Percentiles rank a stretch among this genome's conserved stretches.
Evolutionary conservation across 2,888 invertebrate genomes (phyloP).

Genomic region (Netelia inedita): DNA sequence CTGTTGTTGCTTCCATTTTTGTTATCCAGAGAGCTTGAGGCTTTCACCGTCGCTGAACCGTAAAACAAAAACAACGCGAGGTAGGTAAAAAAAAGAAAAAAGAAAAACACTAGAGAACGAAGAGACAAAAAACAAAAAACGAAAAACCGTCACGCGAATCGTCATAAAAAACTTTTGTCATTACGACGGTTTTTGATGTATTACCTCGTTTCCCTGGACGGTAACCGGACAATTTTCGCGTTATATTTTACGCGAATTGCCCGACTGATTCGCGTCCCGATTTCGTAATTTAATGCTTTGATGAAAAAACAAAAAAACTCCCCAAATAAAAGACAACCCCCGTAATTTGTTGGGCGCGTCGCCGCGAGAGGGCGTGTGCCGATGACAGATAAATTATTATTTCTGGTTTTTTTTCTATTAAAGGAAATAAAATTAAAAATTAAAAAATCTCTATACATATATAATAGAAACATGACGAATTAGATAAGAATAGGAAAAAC

Average conservation of each 20-base stretch:
- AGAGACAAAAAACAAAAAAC: background rate
- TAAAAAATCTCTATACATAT: too few species aligned
- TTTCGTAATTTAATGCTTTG: too few species aligned
- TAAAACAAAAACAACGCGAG: slow-evolving; percentile 33
- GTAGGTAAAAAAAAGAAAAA: too few species aligned
- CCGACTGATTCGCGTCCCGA: too few species aligned
- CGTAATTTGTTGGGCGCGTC: too few species aligned
- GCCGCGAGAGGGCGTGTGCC: too few species aligned
- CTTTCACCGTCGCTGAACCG: slow-evolving; percentile 23
- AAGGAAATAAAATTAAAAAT: too few species aligned
- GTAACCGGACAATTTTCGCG: background rate
- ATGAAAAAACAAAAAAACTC: too few species aligned
- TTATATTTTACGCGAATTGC: too few species aligned
- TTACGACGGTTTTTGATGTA: slow-evolving; percentile 3
- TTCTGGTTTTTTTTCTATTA: too few species aligned
- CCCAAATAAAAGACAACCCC: too few species aligned
- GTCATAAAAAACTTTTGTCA: slow-evolving; percentile 41
- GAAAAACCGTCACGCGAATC: background rate
- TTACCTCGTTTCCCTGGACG: background rate
- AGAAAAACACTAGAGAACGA: slow-evolving; percentile 50
- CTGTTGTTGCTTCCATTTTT: background rate
- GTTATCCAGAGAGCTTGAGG: slow-evolving; percentile 24
- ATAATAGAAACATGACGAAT: background rate
- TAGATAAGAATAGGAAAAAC: background rate
- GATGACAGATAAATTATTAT: too few species aligned